Conservation (phyloP, 2,888 invertebrate genomes). For the Idaea aversata region DNA sequence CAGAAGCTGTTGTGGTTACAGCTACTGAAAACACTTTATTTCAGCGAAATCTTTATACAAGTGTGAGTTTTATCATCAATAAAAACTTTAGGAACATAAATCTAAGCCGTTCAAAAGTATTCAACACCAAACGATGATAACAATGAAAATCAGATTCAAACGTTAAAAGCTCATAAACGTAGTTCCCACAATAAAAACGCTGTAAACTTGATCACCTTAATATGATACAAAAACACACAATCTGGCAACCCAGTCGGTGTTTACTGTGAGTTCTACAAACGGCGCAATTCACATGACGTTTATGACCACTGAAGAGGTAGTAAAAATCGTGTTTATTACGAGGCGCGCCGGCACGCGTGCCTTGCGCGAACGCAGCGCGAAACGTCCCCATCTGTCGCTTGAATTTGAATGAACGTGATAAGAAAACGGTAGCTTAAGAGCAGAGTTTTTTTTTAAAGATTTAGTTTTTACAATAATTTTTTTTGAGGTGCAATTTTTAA, state of each 20-base stretch:
- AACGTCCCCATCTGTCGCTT: conserved; percentile 55
- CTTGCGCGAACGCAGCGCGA: conserved; percentile 51
- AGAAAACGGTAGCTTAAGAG: not conserved
- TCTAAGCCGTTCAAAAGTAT: not conserved
- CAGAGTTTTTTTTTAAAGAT: not conserved
- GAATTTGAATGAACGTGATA: conserved; percentile 48
- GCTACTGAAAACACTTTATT: not conserved
- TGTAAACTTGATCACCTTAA: conserved; percentile 5
- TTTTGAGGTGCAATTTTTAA: not conserved
- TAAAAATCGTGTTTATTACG: conserved; percentile 76
- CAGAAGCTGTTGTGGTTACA: not conserved
- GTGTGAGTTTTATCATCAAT: not conserved
- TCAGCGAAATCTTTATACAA: not conserved
- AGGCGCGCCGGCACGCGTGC: conserved; percentile 57
- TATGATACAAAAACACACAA: conserved; percentile 12
- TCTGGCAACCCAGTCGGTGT: conserved; percentile 49
- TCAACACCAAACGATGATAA: not conserved
- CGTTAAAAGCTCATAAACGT: not conserved
- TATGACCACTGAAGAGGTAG: conserved; percentile 75
- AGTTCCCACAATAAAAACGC: conserved; percentile 2
- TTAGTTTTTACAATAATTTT: not conserved
- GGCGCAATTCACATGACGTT: conserved; percentile 77
- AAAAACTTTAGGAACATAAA: not conserved
- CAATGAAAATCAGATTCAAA: not conserved
- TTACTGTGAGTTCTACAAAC: conserved; percentile 77